Conservation (phyloP, 37 sponge, comb jelly and placozoan genomes). For the Diacarnus erythraeanus region DNA sequence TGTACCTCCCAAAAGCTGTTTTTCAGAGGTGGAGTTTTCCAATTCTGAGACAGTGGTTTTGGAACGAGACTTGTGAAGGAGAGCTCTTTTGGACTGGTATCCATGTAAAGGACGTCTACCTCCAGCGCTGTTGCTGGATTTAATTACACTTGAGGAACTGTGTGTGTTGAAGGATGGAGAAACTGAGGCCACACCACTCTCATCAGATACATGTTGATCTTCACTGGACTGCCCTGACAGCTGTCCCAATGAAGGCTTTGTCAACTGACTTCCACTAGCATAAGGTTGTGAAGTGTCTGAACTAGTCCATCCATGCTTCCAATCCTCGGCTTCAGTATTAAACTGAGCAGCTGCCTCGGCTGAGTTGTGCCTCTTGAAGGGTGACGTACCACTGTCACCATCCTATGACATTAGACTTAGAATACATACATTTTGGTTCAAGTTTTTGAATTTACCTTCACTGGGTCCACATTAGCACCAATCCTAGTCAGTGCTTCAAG, state of each 20-base stretch:
- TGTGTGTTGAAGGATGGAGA: not conserved
- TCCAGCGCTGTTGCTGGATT: not conserved
- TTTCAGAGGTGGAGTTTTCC: not conserved
- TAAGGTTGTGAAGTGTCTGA: constrained; percentile 8
- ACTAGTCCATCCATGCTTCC: not conserved
- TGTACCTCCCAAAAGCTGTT: not conserved
- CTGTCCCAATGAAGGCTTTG: not conserved
- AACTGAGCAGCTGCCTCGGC: not conserved
- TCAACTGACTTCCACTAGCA: not conserved
- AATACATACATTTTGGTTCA: no score
- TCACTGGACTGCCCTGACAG: constrained; percentile 10
- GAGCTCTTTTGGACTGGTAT: constrained; percentile 19
- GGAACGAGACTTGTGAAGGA: constrained; percentile 17
- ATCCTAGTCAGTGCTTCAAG: constrained; percentile 47
- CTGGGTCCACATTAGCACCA: not conserved
- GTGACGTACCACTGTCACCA: no score
- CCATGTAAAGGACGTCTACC: not conserved
- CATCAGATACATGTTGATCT: not conserved
- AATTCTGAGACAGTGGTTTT: not conserved
- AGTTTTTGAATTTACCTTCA: no score
- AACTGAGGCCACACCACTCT: not conserved
- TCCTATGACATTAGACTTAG: no score
- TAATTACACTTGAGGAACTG: not conserved
- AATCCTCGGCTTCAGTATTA: not conserved
- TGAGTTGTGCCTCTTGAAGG: not conserved